Evolutionary conservation across 2,797 vertebrate genomes (phyloP), one percentile per base, ranked within the genome.

Genomic region (Neosilurus hyrtlii): DNA sequence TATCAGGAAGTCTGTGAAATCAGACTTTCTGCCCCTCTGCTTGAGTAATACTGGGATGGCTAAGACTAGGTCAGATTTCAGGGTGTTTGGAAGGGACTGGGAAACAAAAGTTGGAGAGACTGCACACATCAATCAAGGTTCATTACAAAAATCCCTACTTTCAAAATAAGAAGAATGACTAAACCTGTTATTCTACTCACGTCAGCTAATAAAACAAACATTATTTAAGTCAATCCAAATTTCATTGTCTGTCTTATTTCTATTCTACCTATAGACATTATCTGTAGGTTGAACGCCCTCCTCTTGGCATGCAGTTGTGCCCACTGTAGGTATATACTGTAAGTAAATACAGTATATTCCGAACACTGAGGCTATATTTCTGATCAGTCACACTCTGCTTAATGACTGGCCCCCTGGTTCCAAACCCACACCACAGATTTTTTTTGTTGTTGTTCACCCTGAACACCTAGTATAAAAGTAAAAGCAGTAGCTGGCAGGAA

Each of bases 371-470:
- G 59, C 59, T 24, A 63, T 26, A 81, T 59, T 43, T 59, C 54
- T 70, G 54, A 71, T 71, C 79, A 18, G 22, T 51, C 54, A 18
- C 79, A 18, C 66, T 22, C 59, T 78, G 37, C 59, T 75, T 49
- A 52, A 11, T 75, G 26, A 71, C 86, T 54, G 4, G 57, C 43
- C 24, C 56, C 57, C 49, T 51, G 43, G 6, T 52, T 79, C 24
- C 16, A 79, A 66, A 79, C 6, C 83, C 49, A 54, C 52, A 66
- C 9, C 62, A 30, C 61, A 54, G 62, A 52, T 79, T 54, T 65
- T 79, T 88, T 87, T 91, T 83, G 89, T 54, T 65, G 65, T 49
- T 88, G 88, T 91, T 83, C 90, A 90, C 67, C 76, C 83, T 84
- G 87, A 88, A 93, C 89, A 84, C 84, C 89, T 88, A 54, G 77